Conservation (phyloP, 2,113 vertebrate genomes). For the Callionymus lyra region DNA sequence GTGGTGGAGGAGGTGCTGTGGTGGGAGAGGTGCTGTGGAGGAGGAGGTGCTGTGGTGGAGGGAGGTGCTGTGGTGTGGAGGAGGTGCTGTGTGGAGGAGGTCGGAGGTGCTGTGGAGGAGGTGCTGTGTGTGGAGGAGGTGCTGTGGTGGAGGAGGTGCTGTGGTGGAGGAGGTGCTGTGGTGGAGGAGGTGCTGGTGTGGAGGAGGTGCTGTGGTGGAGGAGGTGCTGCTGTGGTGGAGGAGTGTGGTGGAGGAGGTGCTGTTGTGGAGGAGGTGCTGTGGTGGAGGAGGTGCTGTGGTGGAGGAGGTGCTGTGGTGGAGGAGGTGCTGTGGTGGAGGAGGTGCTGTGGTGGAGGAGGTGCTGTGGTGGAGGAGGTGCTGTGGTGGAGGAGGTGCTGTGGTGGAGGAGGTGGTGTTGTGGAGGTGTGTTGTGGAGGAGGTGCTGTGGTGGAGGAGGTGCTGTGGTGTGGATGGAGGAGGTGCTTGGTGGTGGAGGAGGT, state of each 20-base stretch:
- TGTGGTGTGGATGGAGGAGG: too few relatives aligned
- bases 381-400: conserved; percentile 17
- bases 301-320: too few relatives aligned
- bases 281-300: conserved; percentile 14
- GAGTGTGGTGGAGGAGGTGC: too few relatives aligned
- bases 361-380: conserved; percentile 1
- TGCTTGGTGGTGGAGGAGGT: too few relatives aligned
- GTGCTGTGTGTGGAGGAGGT: conserved; percentile 15
- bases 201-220: conserved; percentile 9
- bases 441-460: neutral
- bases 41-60: conserved; percentile 9
- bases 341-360: too few relatives aligned
- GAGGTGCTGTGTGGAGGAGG: conserved; percentile 14
- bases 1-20: neutral
- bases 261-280: neutral
- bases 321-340: conserved; percentile 6
- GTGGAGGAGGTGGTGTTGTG: too few relatives aligned
- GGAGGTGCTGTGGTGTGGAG: conserved; percentile 14
- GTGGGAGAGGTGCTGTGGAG: too few relatives aligned
- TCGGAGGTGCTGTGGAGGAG: too few relatives aligned
- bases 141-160: conserved; percentile 1
- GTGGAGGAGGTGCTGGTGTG: too few relatives aligned
- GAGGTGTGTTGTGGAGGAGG: too few relatives aligned
- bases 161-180: conserved; percentile 17
- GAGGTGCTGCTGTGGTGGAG: too few relatives aligned